These are phyloP conservation scores for Magallana angulata DNA, from an alignment of 1,140 invertebrate genomes.

Conservation along the genomic window DNA sequence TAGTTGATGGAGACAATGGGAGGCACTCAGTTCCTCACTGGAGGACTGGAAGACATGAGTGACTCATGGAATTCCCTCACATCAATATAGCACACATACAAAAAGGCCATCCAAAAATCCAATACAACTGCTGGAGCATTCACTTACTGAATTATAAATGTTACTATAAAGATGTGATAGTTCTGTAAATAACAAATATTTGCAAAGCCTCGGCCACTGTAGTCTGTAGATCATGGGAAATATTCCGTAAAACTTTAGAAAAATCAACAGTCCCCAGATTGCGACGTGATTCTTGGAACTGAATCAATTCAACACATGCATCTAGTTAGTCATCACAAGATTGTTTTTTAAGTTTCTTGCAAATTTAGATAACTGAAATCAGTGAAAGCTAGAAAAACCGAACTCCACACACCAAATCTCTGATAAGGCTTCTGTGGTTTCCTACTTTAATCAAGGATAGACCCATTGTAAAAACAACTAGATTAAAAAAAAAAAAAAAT, in stretches of 20 bases:
- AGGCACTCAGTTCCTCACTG: background rate
- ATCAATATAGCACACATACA: background rate
- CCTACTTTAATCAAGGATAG: background rate
- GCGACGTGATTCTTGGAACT: background rate
- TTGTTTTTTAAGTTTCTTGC: conserved; percentile 3
- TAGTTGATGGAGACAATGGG: background rate
- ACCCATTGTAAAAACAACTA: background rate
- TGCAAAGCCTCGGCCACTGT: too few relatives aligned
- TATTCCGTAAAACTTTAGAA: too few relatives aligned
- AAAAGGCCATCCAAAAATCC: background rate
- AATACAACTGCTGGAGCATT: background rate
- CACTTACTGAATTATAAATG: conserved; percentile 20
- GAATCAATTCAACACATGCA: background rate
- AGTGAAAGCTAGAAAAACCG: conserved; percentile 9
- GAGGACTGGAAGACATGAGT: background rate
- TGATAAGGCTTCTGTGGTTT: conserved; percentile 12
- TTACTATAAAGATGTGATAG: background rate
- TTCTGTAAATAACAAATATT: too few relatives aligned
- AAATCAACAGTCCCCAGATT: too few relatives aligned
- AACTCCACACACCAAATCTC: background rate
- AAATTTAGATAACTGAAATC: conserved; percentile 5
- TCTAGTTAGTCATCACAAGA: conserved; percentile 6
- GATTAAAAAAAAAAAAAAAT: background rate
- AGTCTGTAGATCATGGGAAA: too few relatives aligned
- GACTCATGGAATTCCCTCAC: background rate